Evolutionary conservation across 2,888 invertebrate species (phyloP).

Genomic region (Labia minor): DNA sequence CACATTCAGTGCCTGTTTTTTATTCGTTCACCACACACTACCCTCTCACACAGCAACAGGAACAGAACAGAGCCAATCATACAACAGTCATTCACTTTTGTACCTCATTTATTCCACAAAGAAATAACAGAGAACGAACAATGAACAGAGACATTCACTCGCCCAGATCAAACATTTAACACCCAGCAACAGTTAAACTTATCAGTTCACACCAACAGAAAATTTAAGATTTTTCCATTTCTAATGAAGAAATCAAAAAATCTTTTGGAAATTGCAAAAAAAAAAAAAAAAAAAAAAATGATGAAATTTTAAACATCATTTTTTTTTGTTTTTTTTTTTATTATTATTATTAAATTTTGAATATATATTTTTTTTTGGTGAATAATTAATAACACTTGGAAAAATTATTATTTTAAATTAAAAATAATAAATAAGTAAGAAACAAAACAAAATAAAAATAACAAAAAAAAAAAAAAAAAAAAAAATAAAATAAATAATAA

Average conservation of each 20-base stretch:
- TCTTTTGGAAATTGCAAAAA: constrained; percentile 18
- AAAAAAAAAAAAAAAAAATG: constrained; percentile 28
- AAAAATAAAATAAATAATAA: constrained; percentile 31
- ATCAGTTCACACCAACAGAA: neutral
- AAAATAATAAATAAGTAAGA: constrained; percentile 23
- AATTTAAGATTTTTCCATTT: constrained; percentile 37
- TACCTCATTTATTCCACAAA: neutral
- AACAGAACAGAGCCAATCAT: too few species aligned
- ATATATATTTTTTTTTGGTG: neutral
- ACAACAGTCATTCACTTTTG: too few species aligned
- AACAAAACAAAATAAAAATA: constrained; percentile 24
- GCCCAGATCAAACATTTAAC: neutral
- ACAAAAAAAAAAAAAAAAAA: constrained; percentile 45
- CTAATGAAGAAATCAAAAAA: constrained; percentile 30
- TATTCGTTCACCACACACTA: neutral
- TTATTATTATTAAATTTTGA: neutral
- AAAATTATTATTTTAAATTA: constrained; percentile 24
- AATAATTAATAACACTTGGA: neutral
- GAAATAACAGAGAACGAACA: neutral
- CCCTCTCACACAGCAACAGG: neutral
- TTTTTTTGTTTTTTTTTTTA: constrained; percentile 15
- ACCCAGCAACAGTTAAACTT: too few species aligned
- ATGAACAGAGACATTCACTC: constrained; percentile 2
- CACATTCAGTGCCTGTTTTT: neutral
- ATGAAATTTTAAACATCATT: constrained; percentile 38